Base-by-base conservation (phyloP, 1,140 invertebrate species). In the Drosophila azteca region DNA sequence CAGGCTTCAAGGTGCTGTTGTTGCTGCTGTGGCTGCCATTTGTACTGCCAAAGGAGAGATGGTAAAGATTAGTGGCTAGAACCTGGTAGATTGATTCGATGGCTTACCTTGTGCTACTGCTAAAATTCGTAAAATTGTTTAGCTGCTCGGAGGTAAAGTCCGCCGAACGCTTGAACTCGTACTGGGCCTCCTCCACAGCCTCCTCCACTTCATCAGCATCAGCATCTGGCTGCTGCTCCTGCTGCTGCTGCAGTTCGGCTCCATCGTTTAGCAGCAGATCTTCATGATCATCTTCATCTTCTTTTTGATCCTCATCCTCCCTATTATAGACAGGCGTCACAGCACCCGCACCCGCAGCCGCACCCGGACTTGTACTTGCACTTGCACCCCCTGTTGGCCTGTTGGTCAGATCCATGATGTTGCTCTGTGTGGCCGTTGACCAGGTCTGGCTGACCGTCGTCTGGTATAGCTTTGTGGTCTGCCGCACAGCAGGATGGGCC, bases 111-210 rank as follows among this genome's bases (percentile, higher is more conserved):
- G 59, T 62, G 43, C 49, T 79, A 31, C 76, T 74, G 52, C 84
- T 88, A 41, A 79, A 88, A 71, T 88, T 88, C 58, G 83, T 88
- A 77, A 88, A 88, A 41, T 89, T 88, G 59, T 79, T 79, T 1
- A 88, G 55, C 45, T 73, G 83, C 11, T 76, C 83, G 7, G 62
- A 44, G 13, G 73, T 79, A 11, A 80, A 87, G 44, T 88, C 68
- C 3, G 83, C 79, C 50, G 83, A 88, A 9, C 83, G 83, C 52
- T 87, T 87, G 43, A 88, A 88, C 64, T 87, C 83, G 31, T 71
- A 61, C 66, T 82, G 82, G 43, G 84, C 24, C 4, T 26, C 24
- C 4, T 26, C 51, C 50, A 75, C 49, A 49, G 44, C n/a, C 44
- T 2, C 50, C 6, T 29, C 50, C 31, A 45, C 22, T n/a, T 78